Base-by-base conservation (phyloP, 2,888 invertebrate genomes). In the Cheilosia grossa region DNA sequence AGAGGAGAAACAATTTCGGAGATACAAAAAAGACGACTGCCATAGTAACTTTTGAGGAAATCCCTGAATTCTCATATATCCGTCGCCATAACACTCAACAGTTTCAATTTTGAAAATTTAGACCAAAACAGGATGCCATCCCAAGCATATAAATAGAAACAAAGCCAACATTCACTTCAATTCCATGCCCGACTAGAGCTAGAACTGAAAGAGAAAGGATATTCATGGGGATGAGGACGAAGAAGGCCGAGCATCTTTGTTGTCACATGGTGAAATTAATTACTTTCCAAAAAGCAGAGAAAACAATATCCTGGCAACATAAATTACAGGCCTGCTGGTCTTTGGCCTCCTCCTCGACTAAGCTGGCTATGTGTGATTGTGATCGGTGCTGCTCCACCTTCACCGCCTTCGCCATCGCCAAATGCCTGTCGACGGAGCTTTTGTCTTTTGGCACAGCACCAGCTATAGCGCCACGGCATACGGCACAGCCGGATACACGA, bases 231-330 rank as follows among this genome's bases (percentile, higher is more conserved):
- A 72, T 51, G 53, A 54, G 58, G 47, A 75, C 79, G 79, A 86
- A 78, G 74, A 64, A 82, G 82, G 75, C 82, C 73, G 64, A 86
- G 82, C 85, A 81, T 85, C 85, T 85, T 75, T 83, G 87, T 87
- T 88, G 88, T 88, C 88, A 88, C 87, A 87, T 87, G 87, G 79
- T 87, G 78, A 88, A 88, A 88, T 88, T 88, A 88, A 88, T 88
- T 88, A 88, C 88, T 88, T 88, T 88, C 87, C 88, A 85, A 88
- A 88, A 88, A 87, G 86, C 87, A 66, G 82, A 86, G 88, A 87
- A 88, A 87, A 88, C 88, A 88, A 88, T 88, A 88, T 88, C 78
- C 87, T 87, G 85, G 69, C 82, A 87, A 88, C 87, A 88, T 88
- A 88, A 88, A 88, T 88, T 88, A 87, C 88, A 81, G 77, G 85